These are phyloP conservation scores for Mormyrus proboscirostris DNA, from an alignment of 2,797 vertebrate genomes.

Conservation along the genomic window DNA sequence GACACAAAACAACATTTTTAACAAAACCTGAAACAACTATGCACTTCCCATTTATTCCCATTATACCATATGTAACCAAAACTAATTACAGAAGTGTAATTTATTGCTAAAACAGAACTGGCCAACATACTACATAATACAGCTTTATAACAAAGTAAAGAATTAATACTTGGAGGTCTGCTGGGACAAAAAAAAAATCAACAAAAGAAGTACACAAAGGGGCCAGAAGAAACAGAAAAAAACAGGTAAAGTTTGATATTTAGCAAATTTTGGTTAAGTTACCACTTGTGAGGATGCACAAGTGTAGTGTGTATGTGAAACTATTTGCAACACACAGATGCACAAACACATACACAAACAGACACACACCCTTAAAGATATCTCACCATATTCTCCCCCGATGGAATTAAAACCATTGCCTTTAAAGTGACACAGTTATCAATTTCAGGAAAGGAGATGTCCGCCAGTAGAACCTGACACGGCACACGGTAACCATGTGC, in stretches of 20 bases:
- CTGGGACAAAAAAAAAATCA: neutral
- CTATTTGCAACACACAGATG: neutral
- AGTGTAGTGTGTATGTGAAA: neutral
- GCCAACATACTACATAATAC: neutral
- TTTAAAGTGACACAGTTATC: constrained; percentile 1
- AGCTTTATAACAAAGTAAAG: neutral
- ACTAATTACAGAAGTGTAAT: neutral
- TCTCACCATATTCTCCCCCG: neutral
- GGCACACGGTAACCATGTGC: neutral
- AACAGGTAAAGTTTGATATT: neutral
- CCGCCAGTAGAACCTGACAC: neutral
- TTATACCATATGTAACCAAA: neutral
- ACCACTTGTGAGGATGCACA: neutral
- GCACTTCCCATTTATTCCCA: neutral
- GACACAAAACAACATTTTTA: neutral
- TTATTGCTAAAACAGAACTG: neutral
- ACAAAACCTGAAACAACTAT: neutral
- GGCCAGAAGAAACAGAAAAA: neutral
- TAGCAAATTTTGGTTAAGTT: neutral
- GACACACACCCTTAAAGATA: neutral
- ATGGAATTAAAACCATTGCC: neutral
- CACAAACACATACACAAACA: neutral
- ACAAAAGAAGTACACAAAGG: neutral
- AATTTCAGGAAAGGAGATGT: neutral
- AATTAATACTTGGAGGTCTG: neutral